Conservation (phyloP, 2,113 vertebrate species). For the Microtus ochrogaster region DNA sequence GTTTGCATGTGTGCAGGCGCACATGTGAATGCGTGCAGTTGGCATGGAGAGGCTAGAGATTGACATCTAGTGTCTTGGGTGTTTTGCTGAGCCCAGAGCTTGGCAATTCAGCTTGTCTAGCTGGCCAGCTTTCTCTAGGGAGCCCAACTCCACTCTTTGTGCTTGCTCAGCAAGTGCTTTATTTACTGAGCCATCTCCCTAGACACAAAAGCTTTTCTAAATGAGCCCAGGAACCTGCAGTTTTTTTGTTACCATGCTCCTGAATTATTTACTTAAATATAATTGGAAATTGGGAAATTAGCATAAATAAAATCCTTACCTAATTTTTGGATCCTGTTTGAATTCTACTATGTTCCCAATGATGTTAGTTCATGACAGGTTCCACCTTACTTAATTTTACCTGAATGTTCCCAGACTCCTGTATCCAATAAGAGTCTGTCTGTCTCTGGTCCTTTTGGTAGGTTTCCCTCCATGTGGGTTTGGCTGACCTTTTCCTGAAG, state of each 20-base stretch:
- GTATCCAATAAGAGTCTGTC: neutral
- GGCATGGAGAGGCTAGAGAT: neutral
- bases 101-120: neutral
- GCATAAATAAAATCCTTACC: neutral
- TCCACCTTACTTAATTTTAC: neutral
- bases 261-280: neutral
- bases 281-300: too few relatives aligned
- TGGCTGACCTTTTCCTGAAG: neutral
- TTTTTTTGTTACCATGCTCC: too few relatives aligned
- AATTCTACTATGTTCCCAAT: neutral
- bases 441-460: neutral
- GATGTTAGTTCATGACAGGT: too few relatives aligned
- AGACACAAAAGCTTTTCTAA: neutral
- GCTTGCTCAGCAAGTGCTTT: neutral
- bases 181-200: neutral
- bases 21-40: neutral
- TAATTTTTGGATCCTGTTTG: neutral
- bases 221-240: accelerated
- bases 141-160: neutral
- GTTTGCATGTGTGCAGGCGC: neutral
- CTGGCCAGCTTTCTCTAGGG: neutral
- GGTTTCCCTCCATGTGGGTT: neutral
- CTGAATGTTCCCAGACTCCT: neutral
- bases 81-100: neutral
- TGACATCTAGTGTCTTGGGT: neutral